Conservation (phyloP, 2,888 invertebrate species). For the Electrophaes corylata region DNA sequence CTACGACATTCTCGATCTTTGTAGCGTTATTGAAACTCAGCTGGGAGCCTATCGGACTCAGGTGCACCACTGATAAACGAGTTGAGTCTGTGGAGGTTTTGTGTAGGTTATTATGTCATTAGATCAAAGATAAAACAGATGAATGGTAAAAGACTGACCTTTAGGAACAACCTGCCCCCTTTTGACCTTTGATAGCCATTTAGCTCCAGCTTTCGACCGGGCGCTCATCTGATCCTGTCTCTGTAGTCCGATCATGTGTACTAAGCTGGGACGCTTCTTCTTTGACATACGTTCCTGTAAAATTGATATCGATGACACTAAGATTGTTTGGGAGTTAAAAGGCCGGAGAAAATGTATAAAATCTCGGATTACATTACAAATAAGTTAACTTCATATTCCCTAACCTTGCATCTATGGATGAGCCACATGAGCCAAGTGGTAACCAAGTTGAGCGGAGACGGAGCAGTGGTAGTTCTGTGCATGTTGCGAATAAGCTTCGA, state of each 20-base stretch:
- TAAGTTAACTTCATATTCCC: constrained; percentile 17
- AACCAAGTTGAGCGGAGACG: constrained; percentile 98
- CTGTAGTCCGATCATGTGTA: constrained; percentile 91
- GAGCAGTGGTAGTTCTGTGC: constrained; percentile 98
- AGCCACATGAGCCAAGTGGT: constrained; percentile 97
- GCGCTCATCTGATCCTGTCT: constrained; percentile 90
- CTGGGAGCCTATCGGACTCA: constrained; percentile 93
- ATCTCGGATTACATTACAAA: not conserved
- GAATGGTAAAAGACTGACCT: constrained; percentile 58
- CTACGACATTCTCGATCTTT: constrained; percentile 94
- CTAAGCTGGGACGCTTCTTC: constrained; percentile 92
- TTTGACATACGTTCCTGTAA: constrained; percentile 85
- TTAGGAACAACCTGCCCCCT: constrained; percentile 92
- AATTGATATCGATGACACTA: constrained; percentile 23
- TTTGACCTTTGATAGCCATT: constrained; percentile 95
- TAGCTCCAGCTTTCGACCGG: constrained; percentile 93
- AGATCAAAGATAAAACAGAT: not conserved
- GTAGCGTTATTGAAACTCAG: constrained; percentile 91
- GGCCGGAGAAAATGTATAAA: no score
- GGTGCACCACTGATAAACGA: constrained; percentile 90
- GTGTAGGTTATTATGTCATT: not conserved
- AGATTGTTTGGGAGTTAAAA: not conserved
- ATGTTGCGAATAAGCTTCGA: constrained; percentile 99
- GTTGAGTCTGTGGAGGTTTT: constrained; percentile 85
- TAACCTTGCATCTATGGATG: constrained; percentile 90